Base-by-base conservation (phyloP, 2,113 vertebrate species). In the Dendropsophus ebraccatus region DNA sequence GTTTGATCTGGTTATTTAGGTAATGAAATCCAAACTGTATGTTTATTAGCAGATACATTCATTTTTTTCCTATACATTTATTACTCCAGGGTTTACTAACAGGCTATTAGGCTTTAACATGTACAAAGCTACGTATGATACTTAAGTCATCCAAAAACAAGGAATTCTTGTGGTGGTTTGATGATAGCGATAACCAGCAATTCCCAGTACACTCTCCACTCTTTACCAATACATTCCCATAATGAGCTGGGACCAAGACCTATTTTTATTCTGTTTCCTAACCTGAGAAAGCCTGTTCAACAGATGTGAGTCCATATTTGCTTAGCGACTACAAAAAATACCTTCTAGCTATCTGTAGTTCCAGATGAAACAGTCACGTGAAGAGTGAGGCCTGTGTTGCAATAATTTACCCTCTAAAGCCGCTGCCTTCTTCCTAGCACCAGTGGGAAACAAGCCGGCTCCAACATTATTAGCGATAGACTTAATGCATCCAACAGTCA, bases 401-500 rank as follows among this genome's bases (percentile, higher is more conserved):
- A 80, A 62, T 62, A 80, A 62, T 80, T 60, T 80, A 62, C 54
- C 77, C 54, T 60, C 77, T 80, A 80, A 37, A 80, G 35, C 56
- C 32, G 12, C 35, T 45, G 25, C 52, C 4, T 79, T 79, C 76
- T 79, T 79, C 76, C 56, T 60, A 60, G 56, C n/a, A 80, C 54
- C 77, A 62, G 54, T 45, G 77, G 77, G 77, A 80, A 60, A 80
- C 32, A 62, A 62, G 13, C 35, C 35, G 50, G 54, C 32, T 80
- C 77, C 77, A 80, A 5, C 21, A 60, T 83, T 56, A 74, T 75
- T 74, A 83, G 72, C 52, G n/a, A 23, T 28, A 83, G 82, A 75
- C 37, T 83, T 74, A 83, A 83, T 83, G 28, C 47, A 52, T 83
- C 67, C 81, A 56, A 14, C 81, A 83, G 62, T 83, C 47, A 50